Evolutionary conservation across 1,140 invertebrate species (phyloP).

Genomic region (Lerema accius): DNA sequence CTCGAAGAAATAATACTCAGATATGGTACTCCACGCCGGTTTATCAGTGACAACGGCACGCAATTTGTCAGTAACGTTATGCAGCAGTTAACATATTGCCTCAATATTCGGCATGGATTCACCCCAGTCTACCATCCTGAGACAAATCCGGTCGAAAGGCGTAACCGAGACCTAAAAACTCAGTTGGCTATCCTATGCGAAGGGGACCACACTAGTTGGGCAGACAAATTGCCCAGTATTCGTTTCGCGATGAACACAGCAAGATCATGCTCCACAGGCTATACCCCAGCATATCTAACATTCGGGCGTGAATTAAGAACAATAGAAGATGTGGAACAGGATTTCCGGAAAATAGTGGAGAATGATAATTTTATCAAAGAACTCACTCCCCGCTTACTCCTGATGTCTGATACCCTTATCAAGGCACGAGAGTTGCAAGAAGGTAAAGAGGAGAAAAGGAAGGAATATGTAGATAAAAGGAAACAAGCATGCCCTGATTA

Average conservation of each 20-base stretch:
- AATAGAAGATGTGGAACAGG: constrained; percentile 30
- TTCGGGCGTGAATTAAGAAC: constrained; percentile 54
- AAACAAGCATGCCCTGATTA: not conserved
- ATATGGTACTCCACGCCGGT: constrained; percentile 16
- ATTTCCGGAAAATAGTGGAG: constrained; percentile 41
- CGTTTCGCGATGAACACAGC: constrained; percentile 72
- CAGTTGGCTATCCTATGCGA: constrained; percentile 53
- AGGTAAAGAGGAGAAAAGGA: constrained; percentile 39
- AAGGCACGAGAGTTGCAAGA: constrained; percentile 41
- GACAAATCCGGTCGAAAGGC: constrained; percentile 59
- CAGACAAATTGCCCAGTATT: constrained; percentile 55
- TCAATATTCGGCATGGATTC: constrained; percentile 48
- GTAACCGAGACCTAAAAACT: constrained; percentile 60
- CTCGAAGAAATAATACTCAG: constrained; percentile 21
- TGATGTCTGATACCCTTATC: constrained; percentile 31
- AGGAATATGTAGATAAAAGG: constrained; percentile 37
- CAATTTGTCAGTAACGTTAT: constrained; percentile 25
- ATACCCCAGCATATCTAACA: constrained; percentile 65
- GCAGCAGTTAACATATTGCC: constrained; percentile 32
- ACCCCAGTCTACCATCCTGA: constrained; percentile 61
- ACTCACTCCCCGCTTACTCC: constrained; percentile 37
- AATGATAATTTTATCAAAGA: constrained; percentile 46
- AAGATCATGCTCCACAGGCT: constrained; percentile 53
- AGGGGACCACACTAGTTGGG: constrained; percentile 37
- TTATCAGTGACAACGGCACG: constrained; percentile 25